Evolutionary conservation across 53 echinoderm and acorn worm genomes (phyloP), one percentile per base, ranked within the genome.

Genomic region (Pentamera pediparva): DNA sequence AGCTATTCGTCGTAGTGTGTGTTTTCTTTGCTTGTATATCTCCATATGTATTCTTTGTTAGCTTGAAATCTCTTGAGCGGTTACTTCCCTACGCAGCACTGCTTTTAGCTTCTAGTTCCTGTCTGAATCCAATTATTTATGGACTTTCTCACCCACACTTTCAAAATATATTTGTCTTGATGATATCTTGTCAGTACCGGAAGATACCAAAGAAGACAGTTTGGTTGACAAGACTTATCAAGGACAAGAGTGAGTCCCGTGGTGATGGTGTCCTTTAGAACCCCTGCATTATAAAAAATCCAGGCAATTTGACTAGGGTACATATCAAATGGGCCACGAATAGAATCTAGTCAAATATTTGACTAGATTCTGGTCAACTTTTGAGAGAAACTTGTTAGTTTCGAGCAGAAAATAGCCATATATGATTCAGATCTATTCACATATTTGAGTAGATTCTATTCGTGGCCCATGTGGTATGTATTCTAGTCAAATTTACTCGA

Each of bases 91-190:
- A 69, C 31, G 70, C 70, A 18, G 70, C 70, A 2, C n/a, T 32
- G 33, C 33, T 69, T 5, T 21, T 43, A 6, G 47, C 50, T 28
- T 45, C 70, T 12, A 69, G 70, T 28, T 32, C 31, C 18, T 69
- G 70, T 49, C 30, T 69, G 24, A 69, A 69, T 43, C 70, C 70
- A 12, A 43, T 69, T 4, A 69, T 69, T 28, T 69, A 69, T 31
- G 70, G 70, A 27, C 11, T 69, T 15, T 6, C 47, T 2, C 70
- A 69, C 48, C 70, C 70, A 10, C 70, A 69, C 26, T 69, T 69
- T 45, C 47, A 69, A 69, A 19, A 28, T 15, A 30, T 43, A 9
- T 69, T 69, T 3, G 4, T 25, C 4, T 25, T 48, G 4, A 41
- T 69, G 70, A 21, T 69, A 21, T 32, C 48, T 1, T 69, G 70